Evolutionary conservation across 2,888 invertebrate genomes (phyloP).

Genomic region (Ellobium chinense): DNA sequence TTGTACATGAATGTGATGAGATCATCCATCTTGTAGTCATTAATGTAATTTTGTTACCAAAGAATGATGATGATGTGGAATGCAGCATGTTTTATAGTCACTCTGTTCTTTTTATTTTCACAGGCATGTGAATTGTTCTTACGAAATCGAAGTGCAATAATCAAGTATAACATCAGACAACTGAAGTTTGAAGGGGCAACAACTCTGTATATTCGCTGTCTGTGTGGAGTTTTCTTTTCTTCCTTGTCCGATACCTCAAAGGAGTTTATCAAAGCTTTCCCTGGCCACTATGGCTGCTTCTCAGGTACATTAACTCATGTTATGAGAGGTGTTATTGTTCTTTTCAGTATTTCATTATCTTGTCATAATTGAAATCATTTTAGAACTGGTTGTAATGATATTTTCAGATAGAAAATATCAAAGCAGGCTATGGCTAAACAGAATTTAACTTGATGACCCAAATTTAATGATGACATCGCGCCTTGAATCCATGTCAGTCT

Average conservation of each 20-base stretch:
- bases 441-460: too few relatives aligned
- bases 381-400: too few relatives aligned
- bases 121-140: conserved; percentile 91
- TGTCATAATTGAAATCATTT: too few relatives aligned
- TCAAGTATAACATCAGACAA: conserved; percentile 89
- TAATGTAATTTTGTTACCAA: background rate
- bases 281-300: conserved; percentile 86
- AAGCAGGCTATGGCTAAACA: too few relatives aligned
- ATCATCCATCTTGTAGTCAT: too few relatives aligned
- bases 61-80: conserved; percentile 81
- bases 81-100: background rate
- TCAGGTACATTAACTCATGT: conserved; percentile 81
- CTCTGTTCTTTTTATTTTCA: background rate
- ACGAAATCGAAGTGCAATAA: conserved; percentile 88
- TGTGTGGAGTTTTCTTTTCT: conserved; percentile 91
- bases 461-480: too few relatives aligned
- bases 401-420: too few relatives aligned
- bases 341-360: too few relatives aligned
- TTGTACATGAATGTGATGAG: too few relatives aligned
- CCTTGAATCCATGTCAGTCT: too few relatives aligned
- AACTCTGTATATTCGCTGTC: conserved; percentile 88
- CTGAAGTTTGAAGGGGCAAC: conserved; percentile 86
- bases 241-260: conserved; percentile 87
- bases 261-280: conserved; percentile 90
- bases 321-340: too few relatives aligned